Percentiles rank a stretch among this genome's conserved stretches.
Conservation (phyloP, 2,888 invertebrate genomes). For the Drosophila ustulata region DNA sequence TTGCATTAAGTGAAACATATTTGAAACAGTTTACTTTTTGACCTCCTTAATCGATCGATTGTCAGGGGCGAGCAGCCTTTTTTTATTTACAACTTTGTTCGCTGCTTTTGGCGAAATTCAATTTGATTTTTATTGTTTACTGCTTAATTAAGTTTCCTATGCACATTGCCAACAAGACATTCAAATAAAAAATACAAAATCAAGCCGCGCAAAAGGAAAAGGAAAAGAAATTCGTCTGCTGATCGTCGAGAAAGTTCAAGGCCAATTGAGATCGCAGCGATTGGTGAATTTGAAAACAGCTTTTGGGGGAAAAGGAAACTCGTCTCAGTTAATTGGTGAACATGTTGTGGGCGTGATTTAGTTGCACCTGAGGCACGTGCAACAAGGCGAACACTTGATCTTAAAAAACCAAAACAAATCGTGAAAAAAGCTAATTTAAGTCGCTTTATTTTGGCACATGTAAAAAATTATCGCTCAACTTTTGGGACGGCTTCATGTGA, state of each 20-base stretch:
- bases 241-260: slow-evolving; percentile 58
- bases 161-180: slow-evolving; percentile 53
- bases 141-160: slow-evolving; percentile 62
- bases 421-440: slow-evolving; percentile 10
- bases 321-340: slow-evolving; percentile 35
- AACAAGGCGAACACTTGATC: slow-evolving; percentile 8
- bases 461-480: slow-evolving; percentile 8
- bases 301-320: slow-evolving; percentile 23
- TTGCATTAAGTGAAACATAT: slow-evolving; percentile 21
- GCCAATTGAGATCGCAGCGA: slow-evolving; percentile 57
- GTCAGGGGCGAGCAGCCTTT: slow-evolving; percentile 27
- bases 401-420: slow-evolving; percentile 6
- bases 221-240: slow-evolving; percentile 35
- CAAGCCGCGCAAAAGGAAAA: slow-evolving; percentile 19
- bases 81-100: slow-evolving; percentile 35
- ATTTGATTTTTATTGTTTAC: slow-evolving; percentile 44
- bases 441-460: slow-evolving; percentile 12
- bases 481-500: slow-evolving; percentile 6
- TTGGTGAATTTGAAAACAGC: slow-evolving; percentile 54
- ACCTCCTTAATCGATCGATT: slow-evolving; percentile 56
- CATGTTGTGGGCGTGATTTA: slow-evolving; percentile 32
- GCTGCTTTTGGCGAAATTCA: slow-evolving; percentile 39
- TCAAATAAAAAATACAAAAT: slow-evolving; percentile 16
- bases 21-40: slow-evolving; percentile 32
- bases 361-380: slow-evolving; percentile 42